A percentile compares a stretch with the other conserved stretches of the same genome.
Conservation (phyloP, 2,797 vertebrate genomes). For the Pyrrhura leucotis region DNA sequence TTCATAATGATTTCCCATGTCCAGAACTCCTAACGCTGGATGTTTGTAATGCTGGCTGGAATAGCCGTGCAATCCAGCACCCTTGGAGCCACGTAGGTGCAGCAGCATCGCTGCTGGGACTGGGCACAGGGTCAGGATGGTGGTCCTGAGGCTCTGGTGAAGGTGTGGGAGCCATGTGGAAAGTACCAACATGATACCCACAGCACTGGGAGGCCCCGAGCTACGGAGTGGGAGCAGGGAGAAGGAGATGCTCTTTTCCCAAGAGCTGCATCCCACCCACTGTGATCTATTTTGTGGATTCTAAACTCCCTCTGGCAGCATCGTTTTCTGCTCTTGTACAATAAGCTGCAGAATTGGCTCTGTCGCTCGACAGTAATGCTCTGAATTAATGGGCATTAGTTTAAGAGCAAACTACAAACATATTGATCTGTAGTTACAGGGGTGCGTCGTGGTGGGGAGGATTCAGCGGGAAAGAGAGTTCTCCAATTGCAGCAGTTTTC, state of each 20-base stretch:
- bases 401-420: slow-evolving; percentile 52
- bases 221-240: background rate
- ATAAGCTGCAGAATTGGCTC: slow-evolving; percentile 33
- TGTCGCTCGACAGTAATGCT: background rate
- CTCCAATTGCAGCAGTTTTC: background rate
- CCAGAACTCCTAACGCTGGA: fast-evolving
- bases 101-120: background rate
- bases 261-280: background rate
- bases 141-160: background rate
- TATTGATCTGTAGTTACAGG: slow-evolving; percentile 12
- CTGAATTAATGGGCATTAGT: slow-evolving; percentile 58
- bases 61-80: fast-evolving
- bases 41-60: background rate
- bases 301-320: slow-evolving; percentile 3
- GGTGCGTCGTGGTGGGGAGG: background rate
- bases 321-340: slow-evolving; percentile 32
- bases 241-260: slow-evolving; percentile 44
- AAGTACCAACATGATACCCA: background rate
- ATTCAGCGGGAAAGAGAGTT: background rate
- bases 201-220: background rate
- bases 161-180: fast-evolving
- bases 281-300: slow-evolving; percentile 41
- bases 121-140: fast-evolving
- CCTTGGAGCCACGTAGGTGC: background rate
- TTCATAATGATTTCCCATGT: fast-evolving